These are phyloP conservation scores for Crepidodera aurea DNA, from an alignment of 2,888 invertebrate genomes.

Conservation along the genomic window DNA sequence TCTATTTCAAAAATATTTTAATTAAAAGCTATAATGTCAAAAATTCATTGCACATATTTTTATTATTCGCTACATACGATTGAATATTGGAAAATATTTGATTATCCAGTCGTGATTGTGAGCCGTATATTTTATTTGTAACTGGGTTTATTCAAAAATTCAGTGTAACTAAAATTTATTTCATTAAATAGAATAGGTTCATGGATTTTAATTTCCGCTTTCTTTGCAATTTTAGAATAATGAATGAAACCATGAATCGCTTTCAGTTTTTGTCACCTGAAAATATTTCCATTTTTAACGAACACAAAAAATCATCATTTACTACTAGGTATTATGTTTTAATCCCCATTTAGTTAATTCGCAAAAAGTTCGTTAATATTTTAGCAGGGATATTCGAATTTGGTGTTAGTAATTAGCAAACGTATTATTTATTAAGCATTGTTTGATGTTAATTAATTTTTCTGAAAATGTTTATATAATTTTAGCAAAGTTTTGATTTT, in stretches of 20 bases:
- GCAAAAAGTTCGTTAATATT: too few relatives aligned
- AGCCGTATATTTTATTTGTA: slow-evolving; percentile 10
- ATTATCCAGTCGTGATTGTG: neutral
- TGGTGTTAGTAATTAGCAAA: too few relatives aligned
- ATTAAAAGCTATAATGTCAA: slow-evolving; percentile 9
- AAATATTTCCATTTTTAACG: neutral
- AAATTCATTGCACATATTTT: slow-evolving; percentile 1
- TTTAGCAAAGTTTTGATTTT: too few relatives aligned
- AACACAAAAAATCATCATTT: too few relatives aligned
- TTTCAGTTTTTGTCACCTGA: slow-evolving; percentile 1
- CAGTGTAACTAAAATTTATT: slow-evolving; percentile 8
- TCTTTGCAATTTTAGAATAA: neutral
- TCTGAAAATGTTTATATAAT: too few relatives aligned
- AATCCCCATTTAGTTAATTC: too few relatives aligned
- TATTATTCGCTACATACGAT: neutral
- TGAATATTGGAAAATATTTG: slow-evolving; percentile 5
- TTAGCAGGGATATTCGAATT: too few relatives aligned
- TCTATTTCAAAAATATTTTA: slow-evolving; percentile 4
- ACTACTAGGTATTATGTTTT: too few relatives aligned
- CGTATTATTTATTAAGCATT: too few relatives aligned
- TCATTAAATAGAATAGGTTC: slow-evolving; percentile 9
- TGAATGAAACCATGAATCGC: slow-evolving; percentile 1
- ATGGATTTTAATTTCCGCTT: slow-evolving; percentile 18
- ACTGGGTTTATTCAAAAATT: slow-evolving; percentile 9
- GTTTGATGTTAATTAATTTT: too few relatives aligned